These are phyloP conservation scores for Disparrhopalites patrizii DNA, from an alignment of 2,888 invertebrate species.

Conservation along the genomic window DNA sequence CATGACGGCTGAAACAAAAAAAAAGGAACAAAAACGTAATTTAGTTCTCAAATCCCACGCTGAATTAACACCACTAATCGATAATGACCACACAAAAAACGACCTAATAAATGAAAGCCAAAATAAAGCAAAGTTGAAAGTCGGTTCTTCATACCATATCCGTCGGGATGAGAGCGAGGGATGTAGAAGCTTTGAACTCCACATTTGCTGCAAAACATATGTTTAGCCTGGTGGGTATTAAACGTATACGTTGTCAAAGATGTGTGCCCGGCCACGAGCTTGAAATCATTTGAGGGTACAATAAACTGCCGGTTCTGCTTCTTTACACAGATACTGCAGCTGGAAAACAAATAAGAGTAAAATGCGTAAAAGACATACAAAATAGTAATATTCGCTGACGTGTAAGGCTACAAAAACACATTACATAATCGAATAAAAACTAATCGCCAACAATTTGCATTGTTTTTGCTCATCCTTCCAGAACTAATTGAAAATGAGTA, in stretches of 20 bases:
- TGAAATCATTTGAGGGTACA: constrained; percentile 53
- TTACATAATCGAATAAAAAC: too few relatives aligned
- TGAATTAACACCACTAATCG: too few relatives aligned
- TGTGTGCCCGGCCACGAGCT: constrained; percentile 52
- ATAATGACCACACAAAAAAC: neutral
- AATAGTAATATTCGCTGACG: too few relatives aligned
- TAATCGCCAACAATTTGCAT: too few relatives aligned
- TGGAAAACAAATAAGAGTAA: constrained; percentile 40
- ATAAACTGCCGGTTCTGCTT: constrained; percentile 56
- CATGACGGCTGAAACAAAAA: constrained; percentile 35
- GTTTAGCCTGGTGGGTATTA: constrained; percentile 54
- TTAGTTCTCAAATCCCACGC: neutral
- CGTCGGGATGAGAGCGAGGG: constrained; percentile 56
- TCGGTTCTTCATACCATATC: too few relatives aligned
- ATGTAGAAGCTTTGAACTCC: constrained; percentile 57
- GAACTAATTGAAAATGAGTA: too few relatives aligned
- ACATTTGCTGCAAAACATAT: constrained; percentile 55
- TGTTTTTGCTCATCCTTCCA: too few relatives aligned
- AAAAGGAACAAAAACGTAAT: neutral
- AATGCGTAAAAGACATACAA: neutral
- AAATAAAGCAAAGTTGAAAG: neutral
- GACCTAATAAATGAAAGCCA: neutral
- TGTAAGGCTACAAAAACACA: too few relatives aligned
- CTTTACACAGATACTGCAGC: constrained; percentile 56
- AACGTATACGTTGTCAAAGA: constrained; percentile 54